phyloP scores from a whole-genome alignment of 2,888 invertebrate species.

The Sthenelais limicola region DNA sequence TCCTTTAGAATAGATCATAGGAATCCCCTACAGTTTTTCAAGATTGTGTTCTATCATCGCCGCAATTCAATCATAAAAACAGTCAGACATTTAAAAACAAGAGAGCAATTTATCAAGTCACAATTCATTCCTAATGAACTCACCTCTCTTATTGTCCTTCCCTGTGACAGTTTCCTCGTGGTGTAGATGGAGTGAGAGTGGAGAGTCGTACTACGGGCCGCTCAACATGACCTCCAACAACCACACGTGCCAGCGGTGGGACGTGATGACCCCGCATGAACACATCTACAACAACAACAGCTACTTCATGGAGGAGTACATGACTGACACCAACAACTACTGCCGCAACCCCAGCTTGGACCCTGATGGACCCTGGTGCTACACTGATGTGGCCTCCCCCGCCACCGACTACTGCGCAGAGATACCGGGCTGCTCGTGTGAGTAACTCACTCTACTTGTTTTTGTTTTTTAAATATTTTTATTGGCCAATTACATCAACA shows the following conservation, averaged over 20 bases:
- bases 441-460: neutral
- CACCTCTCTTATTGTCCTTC: too few relatives aligned
- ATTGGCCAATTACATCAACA: too few relatives aligned
- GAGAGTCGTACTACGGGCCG: conserved; percentile 7
- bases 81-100: too few relatives aligned
- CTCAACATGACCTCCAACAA: conserved; percentile 2
- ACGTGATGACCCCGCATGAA: neutral
- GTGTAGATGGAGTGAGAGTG: conserved; percentile 13
- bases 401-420: conserved; percentile 4
- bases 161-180: conserved; percentile 24
- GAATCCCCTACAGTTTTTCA: too few relatives aligned
- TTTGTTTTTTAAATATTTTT: neutral
- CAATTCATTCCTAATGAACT: too few relatives aligned
- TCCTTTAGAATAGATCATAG: too few relatives aligned
- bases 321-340: conserved; percentile 19
- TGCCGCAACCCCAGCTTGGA: conserved; percentile 14
- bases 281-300: neutral
- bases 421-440: conserved; percentile 10
- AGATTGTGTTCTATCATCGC: too few relatives aligned
- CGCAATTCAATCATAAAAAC: too few relatives aligned
- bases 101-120: too few relatives aligned
- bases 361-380: conserved; percentile 2
- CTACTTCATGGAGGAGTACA: neutral
- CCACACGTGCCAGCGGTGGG: conserved; percentile 29
- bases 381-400: neutral